phyloP scores from a whole-genome alignment of 2,113 vertebrate genomes.

The Crotophaga sulcirostris region DNA sequence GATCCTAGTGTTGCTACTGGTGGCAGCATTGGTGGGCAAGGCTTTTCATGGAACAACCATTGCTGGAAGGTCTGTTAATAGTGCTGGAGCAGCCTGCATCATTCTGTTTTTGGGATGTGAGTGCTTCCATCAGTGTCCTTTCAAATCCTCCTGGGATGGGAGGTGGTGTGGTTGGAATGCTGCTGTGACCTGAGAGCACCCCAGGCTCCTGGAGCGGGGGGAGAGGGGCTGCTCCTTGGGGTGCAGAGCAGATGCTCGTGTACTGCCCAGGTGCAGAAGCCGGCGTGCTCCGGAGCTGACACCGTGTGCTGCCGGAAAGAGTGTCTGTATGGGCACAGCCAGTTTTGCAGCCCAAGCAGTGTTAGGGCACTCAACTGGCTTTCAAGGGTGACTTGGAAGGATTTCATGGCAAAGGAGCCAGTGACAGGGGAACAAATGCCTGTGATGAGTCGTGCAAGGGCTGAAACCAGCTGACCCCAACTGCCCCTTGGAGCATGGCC shows the following conservation, averaged over 20 bases:
- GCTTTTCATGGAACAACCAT: not conserved
- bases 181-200: not conserved
- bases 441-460: not conserved
- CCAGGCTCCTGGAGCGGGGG: not conserved
- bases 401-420: not conserved
- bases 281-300: not conserved
- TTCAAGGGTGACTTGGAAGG: not conserved
- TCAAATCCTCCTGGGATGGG: not conserved
- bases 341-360: not conserved
- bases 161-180: not conserved
- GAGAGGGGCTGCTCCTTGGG: not conserved
- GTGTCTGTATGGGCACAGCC: not conserved
- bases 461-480: not conserved
- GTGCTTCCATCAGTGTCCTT: not conserved
- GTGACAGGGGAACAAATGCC: not conserved
- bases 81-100: not conserved
- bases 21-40: not conserved
- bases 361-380: not conserved
- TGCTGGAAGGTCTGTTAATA: not conserved
- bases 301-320: rapidly evolving
- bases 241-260: not conserved
- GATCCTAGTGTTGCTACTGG: not conserved
- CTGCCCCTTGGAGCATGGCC: rapidly evolving
- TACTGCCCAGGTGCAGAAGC: not conserved
- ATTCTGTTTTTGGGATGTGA: not conserved